Evolutionary conservation across 2,888 invertebrate species (phyloP), one percentile per base, ranked within the genome.

Genomic region (Acleris laterana): DNA sequence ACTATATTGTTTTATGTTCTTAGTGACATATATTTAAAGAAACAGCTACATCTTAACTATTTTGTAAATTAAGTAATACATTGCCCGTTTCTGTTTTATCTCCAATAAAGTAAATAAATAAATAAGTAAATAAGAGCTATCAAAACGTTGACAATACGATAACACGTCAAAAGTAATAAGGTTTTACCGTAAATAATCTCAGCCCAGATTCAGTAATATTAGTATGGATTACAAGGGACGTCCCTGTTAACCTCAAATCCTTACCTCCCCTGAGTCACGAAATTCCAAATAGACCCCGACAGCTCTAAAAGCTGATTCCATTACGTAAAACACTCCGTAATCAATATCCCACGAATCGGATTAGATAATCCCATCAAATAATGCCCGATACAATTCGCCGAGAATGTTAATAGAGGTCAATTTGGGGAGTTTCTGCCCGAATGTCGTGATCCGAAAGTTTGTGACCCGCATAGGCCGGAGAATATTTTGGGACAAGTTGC

Each of bases 401-500:
- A 42, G 25, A 42, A 49, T 42, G 25, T 65, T 51, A 57, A 57
- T 56, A 62, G 61, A 16, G 61, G 66, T 62, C 57, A 62, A 52
- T 50, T 51, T 11, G 16, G 32, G 25, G 60, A 55, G 51, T 61
- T 61, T 51, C 60, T 25, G 51, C 25, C 25, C 17, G 46, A 32
- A 17, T 38, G 32, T 53, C 60, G 61, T 51, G 51, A 46, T 62
- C 51, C 38, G 11, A 62, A 66, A 62, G 51, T 66, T 66, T 66
- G 42, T 17, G 56, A 46, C 44, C 53, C 61, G 56, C 55, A 16
- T 55, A 61, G 65, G 16, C 50, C 50, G 48, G 48, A 38, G 62
- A 66, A 52, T 66, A 66, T 66, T 62, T 66, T 19, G 62, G 62
- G 42, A 57, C 57, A 57, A 57, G 56, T 57, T 57, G 17, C 25